Base-by-base conservation (phyloP, 2,888 invertebrate species). In the Arrhopalites spinosus region DNA sequence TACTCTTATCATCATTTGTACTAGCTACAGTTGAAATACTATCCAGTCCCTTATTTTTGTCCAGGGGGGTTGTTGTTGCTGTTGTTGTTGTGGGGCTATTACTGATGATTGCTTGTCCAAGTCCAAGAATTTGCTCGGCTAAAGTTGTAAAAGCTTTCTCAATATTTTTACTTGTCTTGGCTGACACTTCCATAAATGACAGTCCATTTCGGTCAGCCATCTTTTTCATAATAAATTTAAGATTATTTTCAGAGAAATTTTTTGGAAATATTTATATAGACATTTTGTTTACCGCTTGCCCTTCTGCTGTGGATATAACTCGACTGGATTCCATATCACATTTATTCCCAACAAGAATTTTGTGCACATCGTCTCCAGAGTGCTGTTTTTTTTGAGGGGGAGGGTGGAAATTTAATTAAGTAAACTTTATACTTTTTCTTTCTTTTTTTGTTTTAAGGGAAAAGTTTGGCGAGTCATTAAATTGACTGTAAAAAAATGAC, bases 271-370 rank as follows among this genome's bases (percentile, higher is more conserved):
- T n/a, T n/a, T n/a, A n/a, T n/a, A n/a, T n/a, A n/a, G n/a, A n/a
- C n/a, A n/a, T n/a, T n/a, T n/a, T n/a, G n/a, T n/a, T n/a, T 74
- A 74, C 74, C 20, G 27, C 56, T 68, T 74, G 56, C n/a, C 50
- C 74, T 27, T 74, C 74, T n/a, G 53, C 74, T 1, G 47, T 43
- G 13, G 67, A 56, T 8, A 74, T 56, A 43, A 68, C 66, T 8
- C 74, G 67, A 68, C 68, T 68, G 23, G n/a, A 17, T 7, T 1
- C 20, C 67, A 59, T 27, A 20, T 74, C 74, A 68, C 67, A 68
- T 68, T 74, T 74, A 27, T 74, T 74, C 7, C 74, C 74, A 23
- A 74, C 23, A 36, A 74, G 43, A 1, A 74, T 66, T 59, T 43
- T 67, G 36, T 53, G 29, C 13, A 53, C 67, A 20, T 53, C 36